phyloP scores from a whole-genome alignment of 2,113 vertebrate genomes.

The Callorhinus ursinus region DNA sequence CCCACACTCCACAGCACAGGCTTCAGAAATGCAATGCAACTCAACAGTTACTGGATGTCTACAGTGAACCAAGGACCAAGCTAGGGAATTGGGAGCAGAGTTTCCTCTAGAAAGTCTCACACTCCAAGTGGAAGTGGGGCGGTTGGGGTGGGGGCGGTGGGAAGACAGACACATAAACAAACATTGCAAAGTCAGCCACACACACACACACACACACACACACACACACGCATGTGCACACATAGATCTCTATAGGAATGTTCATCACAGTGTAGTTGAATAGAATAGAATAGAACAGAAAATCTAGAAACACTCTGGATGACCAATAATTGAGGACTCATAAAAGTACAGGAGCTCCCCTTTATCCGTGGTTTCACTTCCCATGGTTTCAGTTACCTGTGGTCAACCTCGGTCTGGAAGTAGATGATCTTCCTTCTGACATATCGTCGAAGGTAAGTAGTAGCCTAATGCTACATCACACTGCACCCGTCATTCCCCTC shows the following conservation, averaged over 20 bases:
- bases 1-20: neutral
- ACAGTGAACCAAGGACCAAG: neutral
- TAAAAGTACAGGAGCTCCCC: neutral
- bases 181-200: neutral
- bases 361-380: neutral
- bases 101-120: neutral
- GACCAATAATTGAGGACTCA: neutral
- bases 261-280: neutral
- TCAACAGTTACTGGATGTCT: neutral
- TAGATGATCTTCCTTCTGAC: neutral
- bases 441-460: neutral
- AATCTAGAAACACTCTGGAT: neutral
- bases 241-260: neutral
- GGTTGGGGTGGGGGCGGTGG: neutral
- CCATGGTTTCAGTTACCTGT: neutral
- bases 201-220: neutral
- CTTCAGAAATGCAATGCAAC: neutral
- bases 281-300: neutral
- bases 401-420: neutral
- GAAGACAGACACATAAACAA: neutral
- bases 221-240: neutral
- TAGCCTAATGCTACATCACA: neutral
- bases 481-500: neutral
- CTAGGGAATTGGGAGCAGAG: rapidly evolving
- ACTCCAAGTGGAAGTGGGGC: neutral